phyloP scores from a whole-genome alignment of 1,140 invertebrate genomes.

The Piezodorus guildinii region DNA sequence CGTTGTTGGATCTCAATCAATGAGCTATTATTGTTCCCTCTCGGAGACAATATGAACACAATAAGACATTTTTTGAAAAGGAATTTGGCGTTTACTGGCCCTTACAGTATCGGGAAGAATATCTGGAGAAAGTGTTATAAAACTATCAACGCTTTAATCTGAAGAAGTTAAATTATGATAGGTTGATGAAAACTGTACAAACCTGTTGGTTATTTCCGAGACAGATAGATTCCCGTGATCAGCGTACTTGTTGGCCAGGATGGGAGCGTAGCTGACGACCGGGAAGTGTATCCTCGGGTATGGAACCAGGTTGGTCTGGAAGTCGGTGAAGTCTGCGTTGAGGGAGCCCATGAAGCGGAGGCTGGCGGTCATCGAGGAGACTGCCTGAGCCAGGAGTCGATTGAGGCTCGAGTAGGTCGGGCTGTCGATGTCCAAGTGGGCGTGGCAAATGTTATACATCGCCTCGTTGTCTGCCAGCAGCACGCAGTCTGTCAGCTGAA shows the following conservation, averaged over 20 bases:
- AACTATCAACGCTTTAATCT: no score
- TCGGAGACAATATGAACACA: no score
- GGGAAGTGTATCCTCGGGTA: conserved; percentile 42
- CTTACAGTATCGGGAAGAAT: no score
- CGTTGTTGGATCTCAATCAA: no score
- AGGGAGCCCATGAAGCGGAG: conserved; percentile 57
- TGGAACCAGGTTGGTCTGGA: conserved; percentile 53
- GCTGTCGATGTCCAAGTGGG: conserved; percentile 38
- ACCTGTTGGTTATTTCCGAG: conserved; percentile 34
- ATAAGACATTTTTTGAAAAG: no score
- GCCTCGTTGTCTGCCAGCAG: conserved; percentile 83
- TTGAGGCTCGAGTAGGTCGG: conserved; percentile 59
- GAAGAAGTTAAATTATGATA: no score
- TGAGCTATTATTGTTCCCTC: no score
- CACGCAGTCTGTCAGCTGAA: conserved; percentile 64
- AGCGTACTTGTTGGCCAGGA: conserved; percentile 40
- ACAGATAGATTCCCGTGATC: conserved; percentile 40
- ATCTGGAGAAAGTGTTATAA: no score
- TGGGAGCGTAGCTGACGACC: conserved; percentile 42
- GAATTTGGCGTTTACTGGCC: no score
- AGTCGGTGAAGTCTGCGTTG: conserved; percentile 53
- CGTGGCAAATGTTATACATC: conserved; percentile 58
- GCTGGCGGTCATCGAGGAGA: conserved; percentile 47
- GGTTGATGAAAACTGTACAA: no score
- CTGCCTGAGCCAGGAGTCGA: conserved; percentile 56